phyloP scores from a whole-genome alignment of 2,113 vertebrate species.

The Brachypodius melanocephalos region DNA sequence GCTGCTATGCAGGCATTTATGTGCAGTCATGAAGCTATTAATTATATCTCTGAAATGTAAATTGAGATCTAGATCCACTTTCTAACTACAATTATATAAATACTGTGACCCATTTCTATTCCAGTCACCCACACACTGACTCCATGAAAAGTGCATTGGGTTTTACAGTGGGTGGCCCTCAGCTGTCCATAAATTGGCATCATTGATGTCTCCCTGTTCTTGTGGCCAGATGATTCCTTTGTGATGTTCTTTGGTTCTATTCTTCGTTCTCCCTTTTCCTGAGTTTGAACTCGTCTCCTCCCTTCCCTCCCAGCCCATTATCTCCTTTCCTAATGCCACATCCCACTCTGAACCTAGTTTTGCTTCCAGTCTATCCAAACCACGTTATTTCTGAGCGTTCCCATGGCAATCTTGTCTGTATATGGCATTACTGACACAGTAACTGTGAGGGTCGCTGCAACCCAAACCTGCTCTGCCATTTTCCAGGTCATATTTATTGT shows the following conservation, averaged over 20 bases:
- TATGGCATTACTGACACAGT: not conserved
- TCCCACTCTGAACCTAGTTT: not conserved
- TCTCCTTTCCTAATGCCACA: not conserved
- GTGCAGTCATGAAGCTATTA: not conserved
- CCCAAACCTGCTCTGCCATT: not conserved
- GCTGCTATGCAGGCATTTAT: not conserved
- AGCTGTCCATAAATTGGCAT: not conserved
- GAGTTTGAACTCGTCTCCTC: not conserved
- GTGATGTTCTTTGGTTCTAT: not conserved
- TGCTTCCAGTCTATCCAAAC: not conserved
- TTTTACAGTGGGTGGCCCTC: not conserved
- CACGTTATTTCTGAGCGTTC: not conserved
- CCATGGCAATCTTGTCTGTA: not conserved
- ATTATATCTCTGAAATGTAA: not conserved
- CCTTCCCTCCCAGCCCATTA: not conserved
- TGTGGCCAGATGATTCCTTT: not conserved
- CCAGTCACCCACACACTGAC: rapidly evolving
- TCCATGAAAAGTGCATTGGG: not conserved
- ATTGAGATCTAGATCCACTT: not conserved
- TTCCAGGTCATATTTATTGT: not conserved
- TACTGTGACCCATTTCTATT: not conserved
- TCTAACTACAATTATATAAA: too few species aligned
- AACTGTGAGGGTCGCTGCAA: not conserved
- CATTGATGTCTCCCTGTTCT: not conserved
- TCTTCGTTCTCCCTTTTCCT: not conserved